These are phyloP conservation scores for Anser brachyrhynchus DNA, from an alignment of 2,113 vertebrate genomes.

Conservation along the genomic window DNA sequence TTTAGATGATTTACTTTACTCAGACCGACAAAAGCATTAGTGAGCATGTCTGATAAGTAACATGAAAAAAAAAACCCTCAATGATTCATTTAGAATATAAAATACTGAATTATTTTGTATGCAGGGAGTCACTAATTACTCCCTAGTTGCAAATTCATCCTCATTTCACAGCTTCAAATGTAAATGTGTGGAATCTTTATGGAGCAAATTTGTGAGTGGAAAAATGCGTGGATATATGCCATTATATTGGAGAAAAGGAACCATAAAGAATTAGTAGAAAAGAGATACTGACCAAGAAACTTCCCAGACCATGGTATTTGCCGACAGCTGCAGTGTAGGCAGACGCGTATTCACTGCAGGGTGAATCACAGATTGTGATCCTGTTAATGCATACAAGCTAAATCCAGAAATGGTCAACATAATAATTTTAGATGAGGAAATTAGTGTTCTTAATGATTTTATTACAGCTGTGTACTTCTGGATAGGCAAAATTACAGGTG, in stretches of 20 bases:
- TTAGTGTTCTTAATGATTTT: neutral
- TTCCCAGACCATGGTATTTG: neutral
- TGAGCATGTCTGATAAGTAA: neutral
- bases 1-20: neutral
- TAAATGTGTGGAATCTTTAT: neutral
- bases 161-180: neutral
- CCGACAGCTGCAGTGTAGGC: rapidly evolving
- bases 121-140: neutral
- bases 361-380: neutral
- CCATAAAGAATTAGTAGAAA: neutral
- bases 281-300: neutral
- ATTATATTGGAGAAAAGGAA: neutral
- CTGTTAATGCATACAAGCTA: neutral
- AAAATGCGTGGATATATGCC: neutral
- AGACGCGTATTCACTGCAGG: neutral
- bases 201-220: neutral
- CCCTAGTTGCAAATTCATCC: neutral
- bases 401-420: neutral
- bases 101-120: neutral
- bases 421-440: neutral
- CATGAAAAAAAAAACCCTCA: neutral
- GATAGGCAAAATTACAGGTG: neutral
- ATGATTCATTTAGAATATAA: neutral
- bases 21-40: neutral
- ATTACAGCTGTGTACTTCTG: neutral